phyloP scores from a whole-genome alignment of 2,888 invertebrate genomes.

The Sarcophaga rosellei region DNA sequence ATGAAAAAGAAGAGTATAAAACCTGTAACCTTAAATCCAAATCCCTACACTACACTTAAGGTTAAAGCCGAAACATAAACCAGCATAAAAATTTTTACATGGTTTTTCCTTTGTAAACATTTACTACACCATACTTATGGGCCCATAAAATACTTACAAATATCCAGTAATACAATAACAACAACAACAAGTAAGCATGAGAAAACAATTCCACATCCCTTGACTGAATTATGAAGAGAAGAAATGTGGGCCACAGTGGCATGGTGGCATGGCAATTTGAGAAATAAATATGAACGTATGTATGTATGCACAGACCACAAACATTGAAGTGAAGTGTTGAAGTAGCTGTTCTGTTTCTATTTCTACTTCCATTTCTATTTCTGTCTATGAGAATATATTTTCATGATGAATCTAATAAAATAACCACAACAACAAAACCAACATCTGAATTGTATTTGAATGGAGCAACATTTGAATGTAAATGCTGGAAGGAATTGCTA shows the following conservation, averaged over 20 bases:
- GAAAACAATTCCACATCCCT: too few species aligned
- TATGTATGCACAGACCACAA: too few species aligned
- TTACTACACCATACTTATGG: neutral
- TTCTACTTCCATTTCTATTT: too few species aligned
- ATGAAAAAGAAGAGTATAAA: neutral
- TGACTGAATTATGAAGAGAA: too few species aligned
- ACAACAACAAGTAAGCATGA: too few species aligned
- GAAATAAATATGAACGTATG: too few species aligned
- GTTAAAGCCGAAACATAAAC: slow-evolving; percentile 15
- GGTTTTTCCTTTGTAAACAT: neutral
- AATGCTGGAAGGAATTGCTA: neutral
- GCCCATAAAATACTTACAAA: neutral
- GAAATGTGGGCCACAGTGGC: too few species aligned
- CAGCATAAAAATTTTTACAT: slow-evolving; percentile 6
- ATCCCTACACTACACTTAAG: neutral
- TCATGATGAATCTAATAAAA: too few species aligned
- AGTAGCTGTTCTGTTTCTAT: too few species aligned
- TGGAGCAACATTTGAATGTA: slow-evolving; percentile 37
- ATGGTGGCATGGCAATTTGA: too few species aligned
- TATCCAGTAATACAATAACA: neutral
- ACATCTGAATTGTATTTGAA: neutral
- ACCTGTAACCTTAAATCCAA: neutral
- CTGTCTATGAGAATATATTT: too few species aligned
- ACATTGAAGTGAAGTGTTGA: too few species aligned
- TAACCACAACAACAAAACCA: neutral